Base-by-base conservation (phyloP, 53 echinoderm and acorn worm species). In the Arbacia lixula region DNA sequence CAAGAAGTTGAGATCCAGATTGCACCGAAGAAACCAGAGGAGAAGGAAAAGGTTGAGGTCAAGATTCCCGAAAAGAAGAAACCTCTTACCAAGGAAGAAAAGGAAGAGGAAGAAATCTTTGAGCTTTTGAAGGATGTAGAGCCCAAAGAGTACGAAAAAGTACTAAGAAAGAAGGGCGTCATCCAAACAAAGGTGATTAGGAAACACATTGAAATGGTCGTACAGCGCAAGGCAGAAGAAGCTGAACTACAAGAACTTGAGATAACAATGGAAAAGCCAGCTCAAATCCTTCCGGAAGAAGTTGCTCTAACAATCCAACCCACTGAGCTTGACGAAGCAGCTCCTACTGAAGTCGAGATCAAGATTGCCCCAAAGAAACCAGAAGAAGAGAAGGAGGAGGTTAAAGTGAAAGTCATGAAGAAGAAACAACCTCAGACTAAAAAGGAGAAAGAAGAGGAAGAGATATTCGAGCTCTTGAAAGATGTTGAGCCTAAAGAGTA, bases 121-220 rank as follows among this genome's bases (percentile, higher is more conserved):
- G 86, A 92, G 34, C 69, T 92, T 56, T 75, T 92, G 8, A 92
- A 92, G 49, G 86, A 92, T 57, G 92, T 79, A 29, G 51, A 89
- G 46, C 85, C 88, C 17, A 64, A 31, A 33, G 35, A 89, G 22
- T 92, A 89, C 35, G 92, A 87, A 49, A 89, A 71, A 50, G 76
- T 89, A 35, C 77, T 92, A 9, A 82, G 77, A 20, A 86, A 64
- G 30, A 85, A 92, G 34, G 87, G 87, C 39, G 63, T 92, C 27
- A 34, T 66, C 37, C 86, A 89, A 66, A 58, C 68, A 63, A 85
- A 86, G 58, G 71, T 41, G 8, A 92, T 92, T 43, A 57, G 77
- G 30, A 54, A 89, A 68, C 86, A 83, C 55, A 76, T 89, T 19
- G 82, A 89, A 36, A 88, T 54, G 86, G 77, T 92, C 11, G 77